Base-by-base conservation (phyloP, 2,888 invertebrate species). In the Baronia brevicornis region DNA sequence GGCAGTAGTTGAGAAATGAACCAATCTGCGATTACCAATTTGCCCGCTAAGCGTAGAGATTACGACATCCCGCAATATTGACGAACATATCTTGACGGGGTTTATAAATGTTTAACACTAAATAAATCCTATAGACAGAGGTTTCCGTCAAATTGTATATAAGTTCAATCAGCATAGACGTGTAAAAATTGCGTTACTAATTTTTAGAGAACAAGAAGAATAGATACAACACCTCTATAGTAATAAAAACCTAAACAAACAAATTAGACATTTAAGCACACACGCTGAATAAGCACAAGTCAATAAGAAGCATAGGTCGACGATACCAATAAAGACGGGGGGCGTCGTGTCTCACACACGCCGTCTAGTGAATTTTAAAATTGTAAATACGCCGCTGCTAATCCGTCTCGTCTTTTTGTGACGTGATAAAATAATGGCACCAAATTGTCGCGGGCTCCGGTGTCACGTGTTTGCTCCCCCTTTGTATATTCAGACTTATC, bases 251-350 rank as follows among this genome's bases (percentile, higher is more conserved):
- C 14, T 24, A 25, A 6, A 13, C 3, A 12, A 4, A 2, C 25
- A 9, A 25, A 24, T 23, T 3, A 18, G 44, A 46, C 50, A 48
- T 51, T 46, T 47, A 43, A 12, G 56, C 49, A 57, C 58, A 51
- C 49, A 54, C 45, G 40, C 57, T 70, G 62, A 60, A 65, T 73
- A 73, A 72, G 75, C 68, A 70, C 58, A 54, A 57, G 62, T 59
- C 75, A 73, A 73, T 73, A 77, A 70, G 64, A 58, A 46, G 46
- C 44, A 55, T 50, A 47, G 39, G 34, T 21, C 28, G 62, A 57
- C 56, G 59, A 60, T 48, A 59, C 60, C 70, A 75, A 77, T 78
- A 77, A 67, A 59, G 60, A 43, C 49, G 51, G 60, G 73, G 74
- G 73, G 61, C 71, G 60, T 53, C 41, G 50, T 47, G 59, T 66